phyloP scores from a whole-genome alignment of 2,113 vertebrate species.

The Hippocampus comes region DNA sequence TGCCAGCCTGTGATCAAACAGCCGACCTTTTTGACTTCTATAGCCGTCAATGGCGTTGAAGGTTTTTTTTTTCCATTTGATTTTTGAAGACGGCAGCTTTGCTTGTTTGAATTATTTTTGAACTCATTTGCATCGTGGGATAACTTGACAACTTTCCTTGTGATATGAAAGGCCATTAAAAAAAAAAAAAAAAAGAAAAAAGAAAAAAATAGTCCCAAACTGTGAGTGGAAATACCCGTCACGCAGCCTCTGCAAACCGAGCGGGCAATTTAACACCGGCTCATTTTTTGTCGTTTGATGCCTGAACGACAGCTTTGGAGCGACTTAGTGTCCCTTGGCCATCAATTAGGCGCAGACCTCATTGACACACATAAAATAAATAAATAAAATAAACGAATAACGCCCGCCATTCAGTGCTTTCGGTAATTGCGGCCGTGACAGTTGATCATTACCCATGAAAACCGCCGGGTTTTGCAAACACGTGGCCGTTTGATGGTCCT shows the following conservation, averaged over 20 bases:
- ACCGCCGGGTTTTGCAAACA: slow-evolving; percentile 75
- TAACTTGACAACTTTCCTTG: background rate
- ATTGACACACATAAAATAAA: slow-evolving; percentile 62
- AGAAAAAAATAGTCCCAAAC: background rate
- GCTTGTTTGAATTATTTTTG: too few species aligned
- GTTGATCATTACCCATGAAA: slow-evolving; percentile 84
- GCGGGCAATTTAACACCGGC: slow-evolving; percentile 68
- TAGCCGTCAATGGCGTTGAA: too few species aligned
- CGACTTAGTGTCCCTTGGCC: slow-evolving; percentile 70
- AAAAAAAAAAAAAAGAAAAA: background rate
- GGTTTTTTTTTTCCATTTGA: too few species aligned
- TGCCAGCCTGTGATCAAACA: too few species aligned
- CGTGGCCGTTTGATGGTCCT: slow-evolving; percentile 71
- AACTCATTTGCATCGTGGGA: too few species aligned
- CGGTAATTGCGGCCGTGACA: slow-evolving; percentile 78
- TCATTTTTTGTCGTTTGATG: slow-evolving; percentile 61
- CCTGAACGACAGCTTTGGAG: slow-evolving; percentile 68
- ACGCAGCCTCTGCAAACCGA: background rate
- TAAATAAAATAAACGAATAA: slow-evolving; percentile 32
- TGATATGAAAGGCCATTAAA: too few species aligned
- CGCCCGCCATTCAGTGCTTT: slow-evolving; percentile 69
- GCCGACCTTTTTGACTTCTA: too few species aligned
- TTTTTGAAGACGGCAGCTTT: background rate
- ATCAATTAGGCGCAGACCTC: slow-evolving; percentile 76
- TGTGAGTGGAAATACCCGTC: slow-evolving; percentile 2